Base-by-base conservation (phyloP, 2,113 vertebrate genomes). In the Lagopus leucura region DNA sequence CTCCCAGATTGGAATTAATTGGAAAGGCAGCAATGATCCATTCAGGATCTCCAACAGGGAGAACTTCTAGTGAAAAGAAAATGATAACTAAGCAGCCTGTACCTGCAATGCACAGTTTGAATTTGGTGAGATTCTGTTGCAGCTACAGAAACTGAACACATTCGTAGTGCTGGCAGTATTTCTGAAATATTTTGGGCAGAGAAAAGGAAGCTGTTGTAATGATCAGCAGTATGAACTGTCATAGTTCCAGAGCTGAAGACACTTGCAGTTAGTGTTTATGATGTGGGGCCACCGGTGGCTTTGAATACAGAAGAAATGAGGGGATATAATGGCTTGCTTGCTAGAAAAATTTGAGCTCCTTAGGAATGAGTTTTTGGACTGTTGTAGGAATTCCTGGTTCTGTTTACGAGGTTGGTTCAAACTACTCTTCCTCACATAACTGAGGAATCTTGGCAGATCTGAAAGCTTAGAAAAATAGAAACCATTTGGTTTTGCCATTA, bases 401-500 rank as follows among this genome's bases (percentile, higher is more conserved):
- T 69, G 7, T 65, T 52, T 42, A 82, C 0, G 0, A 54, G 63
- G 75, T 30, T 75, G 69, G n/a, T 69, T 85, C 21, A 40, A 79
- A 40, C 55, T 81, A 24, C 2, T 9, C 42, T 64, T 64, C 69
- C 69, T 81, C 73, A 15, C 22, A 74, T 75, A 65, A 54, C 34
- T 45, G 66, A 84, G 85, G 28, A 79, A 34, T 71, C 57, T 67
- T 93, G 82, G 42, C 78, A 71, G 70, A 42, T 58, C 52, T 38
- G 28, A 75, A 71, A 55, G 17, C 61, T 85, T 79, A 65, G 63
- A n/a, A 94, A 91, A 94, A 28, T 8, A 71, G 80, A 60, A 85
- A n/a, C 6, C 10, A 3, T 72, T 73, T 82, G 38, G 17, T 25
- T 82, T 76, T 42, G 34, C 61, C 47, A 1, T 72, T 47, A 82